A percentile compares a stretch with the other conserved stretches of the same genome.
Evolutionary conservation across 2,888 invertebrate genomes (phyloP).

Genomic region (Parapristionchus giblindavisi): DNA sequence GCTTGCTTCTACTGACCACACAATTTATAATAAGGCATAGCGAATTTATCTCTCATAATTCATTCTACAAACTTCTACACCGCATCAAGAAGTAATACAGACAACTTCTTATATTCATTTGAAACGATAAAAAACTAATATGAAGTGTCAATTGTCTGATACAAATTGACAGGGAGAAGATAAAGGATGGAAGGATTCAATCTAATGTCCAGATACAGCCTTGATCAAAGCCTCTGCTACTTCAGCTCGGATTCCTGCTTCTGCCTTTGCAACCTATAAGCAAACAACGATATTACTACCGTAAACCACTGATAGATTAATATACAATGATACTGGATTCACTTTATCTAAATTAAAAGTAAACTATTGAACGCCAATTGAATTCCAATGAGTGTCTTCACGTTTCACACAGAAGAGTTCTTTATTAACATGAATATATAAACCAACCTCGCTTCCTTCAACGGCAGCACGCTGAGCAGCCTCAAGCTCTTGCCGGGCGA

Average conservation of each 20-base stretch:
- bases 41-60: slow-evolving; percentile 32
- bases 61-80: slow-evolving; percentile 25
- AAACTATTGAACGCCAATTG: no score
- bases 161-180: slow-evolving; percentile 20
- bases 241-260: slow-evolving; percentile 65
- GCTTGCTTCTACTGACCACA: neutral
- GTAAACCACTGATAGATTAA: no score
- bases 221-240: slow-evolving; percentile 64
- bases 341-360: no score
- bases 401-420: no score
- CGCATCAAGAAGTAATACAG: slow-evolving; percentile 25
- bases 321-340: no score
- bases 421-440: neutral
- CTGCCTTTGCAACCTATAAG: slow-evolving; percentile 58
- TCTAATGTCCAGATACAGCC: slow-evolving; percentile 52
- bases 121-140: slow-evolving; percentile 15
- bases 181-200: slow-evolving; percentile 23
- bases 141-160: neutral
- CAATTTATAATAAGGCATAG: slow-evolving; percentile 10
- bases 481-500: slow-evolving; percentile 64
- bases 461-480: slow-evolving; percentile 59
- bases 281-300: no score
- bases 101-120: slow-evolving; percentile 23
- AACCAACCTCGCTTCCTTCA: slow-evolving; percentile 58
- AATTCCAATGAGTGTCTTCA: no score